A percentile compares a stretch with the other conserved stretches of the same genome.
Evolutionary conservation across 1,140 invertebrate genomes (phyloP).

Genomic region (Samia ricini): DNA sequence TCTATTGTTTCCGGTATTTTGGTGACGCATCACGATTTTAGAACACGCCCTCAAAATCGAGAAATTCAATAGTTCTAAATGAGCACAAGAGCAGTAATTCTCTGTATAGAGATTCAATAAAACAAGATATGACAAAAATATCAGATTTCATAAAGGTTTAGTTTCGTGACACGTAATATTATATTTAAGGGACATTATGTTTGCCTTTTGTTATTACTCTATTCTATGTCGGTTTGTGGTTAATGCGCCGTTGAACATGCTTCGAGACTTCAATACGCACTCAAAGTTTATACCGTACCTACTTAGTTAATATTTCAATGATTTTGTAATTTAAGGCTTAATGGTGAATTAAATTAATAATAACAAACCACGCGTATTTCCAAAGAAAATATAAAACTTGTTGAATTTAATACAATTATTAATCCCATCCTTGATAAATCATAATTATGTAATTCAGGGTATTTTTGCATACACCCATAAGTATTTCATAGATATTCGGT

Average conservation of each 20-base stretch:
- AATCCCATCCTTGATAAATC: no score
- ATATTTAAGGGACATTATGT: constrained; percentile 9
- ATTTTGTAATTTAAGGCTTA: no score
- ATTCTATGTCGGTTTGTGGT: neutral
- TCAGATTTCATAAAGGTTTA: constrained; percentile 75
- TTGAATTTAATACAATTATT: no score
- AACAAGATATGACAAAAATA: constrained; percentile 77
- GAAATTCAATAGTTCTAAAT: neutral
- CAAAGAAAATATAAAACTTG: no score
- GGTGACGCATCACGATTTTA: neutral
- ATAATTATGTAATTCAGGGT: no score
- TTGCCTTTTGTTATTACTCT: neutral
- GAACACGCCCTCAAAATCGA: neutral
- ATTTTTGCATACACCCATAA: no score
- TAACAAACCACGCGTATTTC: no score
- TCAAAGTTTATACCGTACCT: neutral
- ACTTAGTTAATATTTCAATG: no score
- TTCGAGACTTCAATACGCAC: neutral
- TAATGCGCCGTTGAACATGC: constrained; percentile 2
- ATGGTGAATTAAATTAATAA: no score
- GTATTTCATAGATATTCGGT: no score
- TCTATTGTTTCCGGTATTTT: neutral
- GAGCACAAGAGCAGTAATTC: neutral
- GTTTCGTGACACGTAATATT: constrained; percentile 44
- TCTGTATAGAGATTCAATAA: constrained; percentile 36